These are phyloP conservation scores for Ciconia boyciana DNA, from an alignment of 2,113 vertebrate genomes.

Conservation along the genomic window DNA sequence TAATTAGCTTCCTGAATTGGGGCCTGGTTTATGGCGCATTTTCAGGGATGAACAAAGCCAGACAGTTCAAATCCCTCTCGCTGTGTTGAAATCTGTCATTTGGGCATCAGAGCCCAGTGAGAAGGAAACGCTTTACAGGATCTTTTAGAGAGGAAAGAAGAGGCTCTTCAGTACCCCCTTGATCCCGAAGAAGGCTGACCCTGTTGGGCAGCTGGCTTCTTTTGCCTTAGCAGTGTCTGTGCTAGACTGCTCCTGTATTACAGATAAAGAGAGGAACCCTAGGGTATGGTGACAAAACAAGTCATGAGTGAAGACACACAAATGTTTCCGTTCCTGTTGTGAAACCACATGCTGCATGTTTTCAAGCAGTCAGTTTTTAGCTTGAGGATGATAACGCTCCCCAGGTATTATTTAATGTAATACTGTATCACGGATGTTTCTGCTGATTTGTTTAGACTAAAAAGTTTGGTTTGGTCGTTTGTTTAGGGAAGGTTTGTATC, in stretches of 20 bases:
- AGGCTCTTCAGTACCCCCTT: background rate
- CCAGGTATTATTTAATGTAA: slow-evolving; percentile 53
- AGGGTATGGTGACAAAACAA: slow-evolving; percentile 30
- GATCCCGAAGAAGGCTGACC: background rate
- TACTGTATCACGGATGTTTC: background rate
- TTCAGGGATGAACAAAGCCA: background rate
- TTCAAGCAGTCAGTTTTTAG: slow-evolving; percentile 22
- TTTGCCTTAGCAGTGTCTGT: background rate
- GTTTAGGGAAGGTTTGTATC: background rate
- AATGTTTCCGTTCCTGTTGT: slow-evolving; percentile 44
- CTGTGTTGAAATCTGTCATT: background rate
- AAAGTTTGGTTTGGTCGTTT: background rate
- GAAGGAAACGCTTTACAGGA: background rate
- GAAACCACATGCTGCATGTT: slow-evolving; percentile 19
- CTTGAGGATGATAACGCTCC: background rate
- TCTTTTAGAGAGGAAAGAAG: background rate
- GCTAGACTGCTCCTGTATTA: slow-evolving; percentile 5
- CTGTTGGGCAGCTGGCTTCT: background rate
- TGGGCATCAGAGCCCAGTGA: background rate
- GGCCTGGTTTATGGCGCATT: background rate
- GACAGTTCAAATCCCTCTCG: background rate
- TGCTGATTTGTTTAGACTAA: slow-evolving; percentile 41
- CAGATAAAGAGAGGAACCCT: slow-evolving; percentile 7
- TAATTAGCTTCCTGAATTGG: slow-evolving; percentile 2
- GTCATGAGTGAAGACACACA: slow-evolving; percentile 49